Evolutionary conservation across 2,797 vertebrate genomes (phyloP).

Genomic region (Steatocranus sp.): DNA sequence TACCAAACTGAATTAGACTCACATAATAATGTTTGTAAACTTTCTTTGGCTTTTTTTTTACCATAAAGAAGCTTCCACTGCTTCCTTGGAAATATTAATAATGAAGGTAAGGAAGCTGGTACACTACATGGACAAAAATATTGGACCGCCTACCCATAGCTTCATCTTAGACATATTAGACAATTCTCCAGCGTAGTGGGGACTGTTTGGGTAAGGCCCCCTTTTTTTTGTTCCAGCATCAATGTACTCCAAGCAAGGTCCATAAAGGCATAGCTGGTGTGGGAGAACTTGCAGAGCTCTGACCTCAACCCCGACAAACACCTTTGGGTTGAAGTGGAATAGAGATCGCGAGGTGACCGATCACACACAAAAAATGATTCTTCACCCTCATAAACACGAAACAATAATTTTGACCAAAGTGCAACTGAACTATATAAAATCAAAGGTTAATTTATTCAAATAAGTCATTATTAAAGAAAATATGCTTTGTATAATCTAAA

Average conservation of each 20-base stretch:
- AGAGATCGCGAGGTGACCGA: background rate
- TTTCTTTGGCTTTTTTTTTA: conserved; percentile 60
- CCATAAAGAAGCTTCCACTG: conserved; percentile 9
- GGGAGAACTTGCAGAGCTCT: background rate
- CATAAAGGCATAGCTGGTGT: background rate
- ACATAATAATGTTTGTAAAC: conserved; percentile 38
- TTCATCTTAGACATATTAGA: background rate
- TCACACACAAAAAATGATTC: background rate
- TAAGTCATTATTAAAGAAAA: background rate
- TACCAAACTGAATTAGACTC: conserved; percentile 14
- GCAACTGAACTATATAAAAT: background rate
- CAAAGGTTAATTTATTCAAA: background rate
- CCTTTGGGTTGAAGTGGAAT: background rate
- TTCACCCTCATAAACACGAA: background rate
- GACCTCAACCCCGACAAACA: background rate
- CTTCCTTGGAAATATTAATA: conserved; percentile 15
- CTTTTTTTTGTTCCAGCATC: background rate
- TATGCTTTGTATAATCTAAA: background rate
- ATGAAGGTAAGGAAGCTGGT: background rate
- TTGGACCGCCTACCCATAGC: background rate
- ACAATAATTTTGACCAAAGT: background rate
- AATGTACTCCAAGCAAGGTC: background rate
- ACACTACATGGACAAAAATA: background rate
- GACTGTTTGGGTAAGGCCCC: background rate
- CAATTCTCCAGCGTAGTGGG: background rate